These are phyloP conservation scores for Bagarius yarrelli DNA, from an alignment of 2,113 vertebrate species.

Conservation along the genomic window DNA sequence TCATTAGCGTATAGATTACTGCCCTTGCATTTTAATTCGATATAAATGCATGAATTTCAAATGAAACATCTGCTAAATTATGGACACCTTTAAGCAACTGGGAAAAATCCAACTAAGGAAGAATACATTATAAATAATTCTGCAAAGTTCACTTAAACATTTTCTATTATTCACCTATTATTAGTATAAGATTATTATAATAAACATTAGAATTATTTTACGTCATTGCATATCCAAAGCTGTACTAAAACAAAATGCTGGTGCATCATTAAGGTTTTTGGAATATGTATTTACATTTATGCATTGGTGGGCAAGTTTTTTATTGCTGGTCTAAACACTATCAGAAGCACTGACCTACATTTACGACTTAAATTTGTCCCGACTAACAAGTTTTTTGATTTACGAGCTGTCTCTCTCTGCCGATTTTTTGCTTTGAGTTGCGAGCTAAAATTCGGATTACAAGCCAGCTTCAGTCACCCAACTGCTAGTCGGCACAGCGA, in stretches of 20 bases:
- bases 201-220: too few relatives aligned
- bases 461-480: too few relatives aligned
- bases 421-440: too few relatives aligned
- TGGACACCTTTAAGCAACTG: neutral
- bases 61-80: neutral
- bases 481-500: too few relatives aligned
- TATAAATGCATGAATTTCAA: slow-evolving; percentile 1
- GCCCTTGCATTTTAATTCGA: neutral
- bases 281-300: neutral
- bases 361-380: too few relatives aligned
- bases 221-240: neutral
- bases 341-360: too few relatives aligned
- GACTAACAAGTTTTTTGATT: too few relatives aligned
- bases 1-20: neutral
- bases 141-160: neutral
- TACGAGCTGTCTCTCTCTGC: too few relatives aligned
- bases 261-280: neutral
- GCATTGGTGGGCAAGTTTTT: too few relatives aligned
- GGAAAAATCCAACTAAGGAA: neutral
- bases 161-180: neutral
- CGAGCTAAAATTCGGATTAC: too few relatives aligned
- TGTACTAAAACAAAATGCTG: neutral
- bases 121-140: neutral
- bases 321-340: too few relatives aligned
- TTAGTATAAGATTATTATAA: neutral